A percentile compares a stretch with the other conserved stretches of the same genome.
phyloP scores from a whole-genome alignment of 1,140 invertebrate species.

The Onthophagus taurus region DNA sequence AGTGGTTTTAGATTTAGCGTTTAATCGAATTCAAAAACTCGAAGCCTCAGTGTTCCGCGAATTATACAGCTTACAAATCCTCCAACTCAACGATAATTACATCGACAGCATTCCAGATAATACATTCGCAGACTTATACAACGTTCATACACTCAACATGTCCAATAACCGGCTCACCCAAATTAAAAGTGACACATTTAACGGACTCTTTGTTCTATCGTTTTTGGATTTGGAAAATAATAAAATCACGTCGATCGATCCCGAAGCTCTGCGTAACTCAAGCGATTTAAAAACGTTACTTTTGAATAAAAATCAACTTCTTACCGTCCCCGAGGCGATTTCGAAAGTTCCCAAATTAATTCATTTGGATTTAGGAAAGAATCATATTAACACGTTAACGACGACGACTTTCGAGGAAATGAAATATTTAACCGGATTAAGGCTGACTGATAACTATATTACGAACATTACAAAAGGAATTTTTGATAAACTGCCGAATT shows the following conservation, averaged over 20 bases:
- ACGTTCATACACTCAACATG: conserved; percentile 75
- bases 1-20: conserved; percentile 70
- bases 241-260: conserved; percentile 63
- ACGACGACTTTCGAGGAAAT: conserved; percentile 73
- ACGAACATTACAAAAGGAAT: conserved; percentile 75
- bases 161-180: conserved; percentile 75
- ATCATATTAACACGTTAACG: conserved; percentile 72
- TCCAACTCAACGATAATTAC: conserved; percentile 74
- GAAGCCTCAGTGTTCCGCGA: conserved; percentile 72
- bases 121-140: conserved; percentile 69
- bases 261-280: conserved; percentile 73
- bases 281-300: conserved; percentile 79
- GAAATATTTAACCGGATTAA: conserved; percentile 71
- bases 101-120: conserved; percentile 73
- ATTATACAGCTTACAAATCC: conserved; percentile 68
- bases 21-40: conserved; percentile 68
- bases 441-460: conserved; percentile 80
- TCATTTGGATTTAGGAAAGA: conserved; percentile 81
- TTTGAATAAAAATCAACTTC: conserved; percentile 78
- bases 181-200: conserved; percentile 68
- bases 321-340: conserved; percentile 74
- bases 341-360: conserved; percentile 69
- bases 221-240: conserved; percentile 79
- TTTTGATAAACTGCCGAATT: conserved; percentile 70
- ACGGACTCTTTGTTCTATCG: conserved; percentile 65